These are phyloP conservation scores for Wasmannia auropunctata DNA, from an alignment of 1,140 invertebrate species.

Conservation along the genomic window DNA sequence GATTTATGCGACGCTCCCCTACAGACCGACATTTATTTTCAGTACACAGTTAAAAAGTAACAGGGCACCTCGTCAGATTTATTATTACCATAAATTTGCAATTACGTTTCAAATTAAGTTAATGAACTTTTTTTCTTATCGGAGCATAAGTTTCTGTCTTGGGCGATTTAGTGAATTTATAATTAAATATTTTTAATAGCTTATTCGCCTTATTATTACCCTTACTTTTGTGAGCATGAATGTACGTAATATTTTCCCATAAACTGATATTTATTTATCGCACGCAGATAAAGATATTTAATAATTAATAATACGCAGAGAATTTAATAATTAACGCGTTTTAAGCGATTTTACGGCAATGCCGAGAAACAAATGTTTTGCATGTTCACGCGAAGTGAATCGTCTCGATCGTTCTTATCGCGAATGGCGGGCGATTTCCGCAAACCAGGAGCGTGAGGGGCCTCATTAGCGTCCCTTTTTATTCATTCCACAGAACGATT, in stretches of 20 bases:
- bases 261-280: not conserved
- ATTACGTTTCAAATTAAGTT: constrained; percentile 38
- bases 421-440: constrained; percentile 66
- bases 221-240: not conserved
- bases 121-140: constrained; percentile 29
- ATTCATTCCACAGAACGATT: constrained; percentile 65
- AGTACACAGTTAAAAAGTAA: constrained; percentile 26
- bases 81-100: constrained; percentile 57
- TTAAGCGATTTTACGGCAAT: not conserved
- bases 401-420: constrained; percentile 57
- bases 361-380: constrained; percentile 13
- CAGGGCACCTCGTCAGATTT: constrained; percentile 36
- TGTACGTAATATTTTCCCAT: not conserved
- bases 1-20: constrained; percentile 49
- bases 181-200: not conserved
- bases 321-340: not conserved
- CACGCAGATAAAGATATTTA: not conserved
- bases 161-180: not conserved
- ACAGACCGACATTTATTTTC: constrained; percentile 53
- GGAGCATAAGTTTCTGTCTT: constrained; percentile 1
- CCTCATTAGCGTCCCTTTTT: constrained; percentile 69
- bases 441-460: constrained; percentile 41
- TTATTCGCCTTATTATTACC: not conserved
- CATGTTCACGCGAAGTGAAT: constrained; percentile 39
- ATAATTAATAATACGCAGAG: not conserved